Conservation (phyloP, 2,113 vertebrate genomes). For the Eurypyga helias region DNA sequence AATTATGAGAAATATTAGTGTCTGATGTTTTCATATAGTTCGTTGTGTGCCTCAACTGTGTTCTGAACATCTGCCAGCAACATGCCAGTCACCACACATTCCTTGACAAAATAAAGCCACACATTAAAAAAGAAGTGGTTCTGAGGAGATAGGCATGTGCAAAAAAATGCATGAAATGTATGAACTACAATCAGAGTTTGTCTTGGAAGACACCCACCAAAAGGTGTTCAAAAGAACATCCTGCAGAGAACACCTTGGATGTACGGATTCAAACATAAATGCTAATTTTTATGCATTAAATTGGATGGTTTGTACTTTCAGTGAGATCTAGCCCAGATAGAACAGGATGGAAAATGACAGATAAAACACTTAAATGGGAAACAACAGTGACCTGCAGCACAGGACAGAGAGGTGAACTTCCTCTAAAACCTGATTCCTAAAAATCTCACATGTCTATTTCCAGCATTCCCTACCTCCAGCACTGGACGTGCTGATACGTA, state of each 20-base stretch:
- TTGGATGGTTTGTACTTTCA: neutral
- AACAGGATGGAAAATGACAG: neutral
- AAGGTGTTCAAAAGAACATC: neutral
- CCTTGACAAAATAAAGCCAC: neutral
- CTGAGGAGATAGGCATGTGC: neutral
- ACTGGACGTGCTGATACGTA: neutral
- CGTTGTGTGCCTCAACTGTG: neutral
- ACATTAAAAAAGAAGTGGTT: neutral
- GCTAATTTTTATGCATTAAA: neutral
- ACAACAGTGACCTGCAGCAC: neutral
- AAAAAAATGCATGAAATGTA: neutral
- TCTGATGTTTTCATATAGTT: neutral
- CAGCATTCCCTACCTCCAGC: neutral
- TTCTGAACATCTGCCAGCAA: neutral
- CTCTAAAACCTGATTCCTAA: neutral
- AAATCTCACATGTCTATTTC: neutral
- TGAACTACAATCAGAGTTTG: neutral
- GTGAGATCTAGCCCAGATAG: neutral
- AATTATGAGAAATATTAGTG: neutral
- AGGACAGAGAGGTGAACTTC: neutral
- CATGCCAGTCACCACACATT: neutral
- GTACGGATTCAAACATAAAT: neutral
- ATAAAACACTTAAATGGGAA: neutral
- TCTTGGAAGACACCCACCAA: neutral
- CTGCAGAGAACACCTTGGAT: neutral